Evolutionary conservation across 2,888 invertebrate genomes (phyloP).

Genomic region (Sminthurides aquaticus): DNA sequence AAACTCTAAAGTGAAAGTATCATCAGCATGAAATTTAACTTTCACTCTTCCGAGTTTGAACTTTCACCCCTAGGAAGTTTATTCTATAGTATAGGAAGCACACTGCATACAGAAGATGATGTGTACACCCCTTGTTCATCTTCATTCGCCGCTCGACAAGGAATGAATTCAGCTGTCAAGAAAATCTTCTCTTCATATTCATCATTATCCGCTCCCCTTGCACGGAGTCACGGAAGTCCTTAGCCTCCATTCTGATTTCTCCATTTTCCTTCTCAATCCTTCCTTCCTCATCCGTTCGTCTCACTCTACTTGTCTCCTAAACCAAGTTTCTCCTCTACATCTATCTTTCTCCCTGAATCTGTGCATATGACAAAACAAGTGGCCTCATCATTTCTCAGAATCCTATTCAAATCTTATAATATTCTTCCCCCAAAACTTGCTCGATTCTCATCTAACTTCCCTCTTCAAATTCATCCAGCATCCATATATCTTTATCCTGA

Average conservation of each 20-base stretch:
- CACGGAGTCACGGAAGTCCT: background rate
- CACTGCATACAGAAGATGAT: too few species aligned
- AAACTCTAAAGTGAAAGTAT: background rate
- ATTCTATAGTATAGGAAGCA: too few species aligned
- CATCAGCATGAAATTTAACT: background rate
- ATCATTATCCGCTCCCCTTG: background rate
- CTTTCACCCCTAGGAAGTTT: too few species aligned
- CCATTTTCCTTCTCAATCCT: background rate
- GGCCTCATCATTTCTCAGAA: background rate
- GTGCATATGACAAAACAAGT: background rate
- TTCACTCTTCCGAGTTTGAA: too few species aligned
- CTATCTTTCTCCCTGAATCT: too few species aligned
- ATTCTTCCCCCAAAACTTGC: background rate
- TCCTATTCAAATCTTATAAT: background rate
- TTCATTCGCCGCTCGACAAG: background rate
- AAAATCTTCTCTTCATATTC: background rate
- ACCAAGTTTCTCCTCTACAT: too few species aligned
- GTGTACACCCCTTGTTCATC: background rate
- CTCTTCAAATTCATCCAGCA: too few species aligned
- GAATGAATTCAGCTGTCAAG: background rate
- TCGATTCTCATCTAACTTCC: too few species aligned
- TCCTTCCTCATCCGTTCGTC: background rate
- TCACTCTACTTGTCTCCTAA: background rate
- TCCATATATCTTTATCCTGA: too few species aligned
- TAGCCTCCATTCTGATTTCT: background rate